Percentiles rank a stretch among this genome's conserved stretches.
Conservation (phyloP, 2,797 vertebrate genomes). For the Hippocampus kuda region DNA sequence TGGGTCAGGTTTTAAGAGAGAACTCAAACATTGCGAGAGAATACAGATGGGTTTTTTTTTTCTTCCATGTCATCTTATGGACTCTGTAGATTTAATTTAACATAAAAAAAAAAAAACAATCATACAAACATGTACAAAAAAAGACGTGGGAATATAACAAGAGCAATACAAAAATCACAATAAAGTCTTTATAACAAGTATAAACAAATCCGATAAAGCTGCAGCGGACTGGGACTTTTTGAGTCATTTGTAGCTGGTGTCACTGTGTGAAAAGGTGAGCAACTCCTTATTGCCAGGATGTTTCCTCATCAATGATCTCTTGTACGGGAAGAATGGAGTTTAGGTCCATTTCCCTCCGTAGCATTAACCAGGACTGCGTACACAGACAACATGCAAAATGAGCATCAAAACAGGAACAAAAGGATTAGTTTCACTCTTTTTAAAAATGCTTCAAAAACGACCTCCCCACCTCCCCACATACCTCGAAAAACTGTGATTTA, state of each 20-base stretch:
- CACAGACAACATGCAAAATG: not conserved
- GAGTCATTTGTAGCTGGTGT: conserved; percentile 6
- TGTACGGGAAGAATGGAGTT: conserved; percentile 77
- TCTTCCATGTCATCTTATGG: too few species aligned
- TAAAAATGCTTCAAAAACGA: not conserved
- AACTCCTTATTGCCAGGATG: conserved; percentile 39
- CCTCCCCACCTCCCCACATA: conserved; percentile 27
- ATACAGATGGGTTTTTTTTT: too few species aligned
- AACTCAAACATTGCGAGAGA: too few species aligned
- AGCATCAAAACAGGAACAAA: not conserved
- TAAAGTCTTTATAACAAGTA: not conserved
- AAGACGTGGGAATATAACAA: conserved; percentile 1
- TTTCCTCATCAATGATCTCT: conserved; percentile 54
- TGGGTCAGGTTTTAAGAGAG: too few species aligned
- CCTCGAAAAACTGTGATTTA: conserved; percentile 75
- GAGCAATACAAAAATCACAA: not conserved
- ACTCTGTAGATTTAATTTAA: conserved; percentile 32
- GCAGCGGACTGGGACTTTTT: not conserved
- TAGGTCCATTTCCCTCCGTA: conserved; percentile 76
- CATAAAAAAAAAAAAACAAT: conserved; percentile 38
- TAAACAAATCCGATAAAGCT: not conserved
- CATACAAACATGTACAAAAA: conserved; percentile 13
- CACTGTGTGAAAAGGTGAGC: not conserved
- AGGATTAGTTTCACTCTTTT: not conserved
- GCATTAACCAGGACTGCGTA: conserved; percentile 31